A percentile compares a stretch with the other conserved stretches of the same genome.
Evolutionary conservation across 2,113 vertebrate genomes (phyloP).

Genomic region (Axis porcinus): DNA sequence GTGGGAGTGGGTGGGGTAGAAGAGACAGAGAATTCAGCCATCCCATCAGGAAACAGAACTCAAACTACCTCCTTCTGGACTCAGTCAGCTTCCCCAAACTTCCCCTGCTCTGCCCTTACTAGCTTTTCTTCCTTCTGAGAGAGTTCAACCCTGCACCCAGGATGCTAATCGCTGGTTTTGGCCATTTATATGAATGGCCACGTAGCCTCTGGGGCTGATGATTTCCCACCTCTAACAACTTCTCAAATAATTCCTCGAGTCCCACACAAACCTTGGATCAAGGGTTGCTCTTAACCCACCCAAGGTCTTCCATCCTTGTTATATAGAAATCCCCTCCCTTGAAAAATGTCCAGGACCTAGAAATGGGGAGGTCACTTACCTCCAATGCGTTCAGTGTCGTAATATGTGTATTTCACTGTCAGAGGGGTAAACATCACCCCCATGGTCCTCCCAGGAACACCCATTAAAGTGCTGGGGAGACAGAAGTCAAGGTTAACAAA

Average conservation of each 20-base stretch:
- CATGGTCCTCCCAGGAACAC: conserved; percentile 95
- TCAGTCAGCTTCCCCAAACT: background rate
- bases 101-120: background rate
- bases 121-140: background rate
- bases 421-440: conserved; percentile 99
- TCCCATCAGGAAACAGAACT: background rate
- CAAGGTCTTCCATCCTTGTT: background rate
- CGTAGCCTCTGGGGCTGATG: background rate
- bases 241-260: background rate
- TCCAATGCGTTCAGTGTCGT: conserved; percentile 97
- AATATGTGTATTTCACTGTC: conserved; percentile 93
- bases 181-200: background rate
- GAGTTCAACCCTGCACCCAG: background rate
- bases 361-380: conserved; percentile 80
- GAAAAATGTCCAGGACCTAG: background rate
- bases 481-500: conserved; percentile 3
- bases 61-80: background rate
- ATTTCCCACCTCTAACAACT: background rate
- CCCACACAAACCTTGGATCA: background rate
- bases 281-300: background rate
- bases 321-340: background rate
- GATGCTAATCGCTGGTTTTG: background rate
- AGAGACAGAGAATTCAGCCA: conserved; percentile 2
- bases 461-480: conserved; percentile 92
- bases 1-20: conserved; percentile 39